phyloP scores from a whole-genome alignment of 2,113 vertebrate genomes.

The Platichthys stellatus region DNA sequence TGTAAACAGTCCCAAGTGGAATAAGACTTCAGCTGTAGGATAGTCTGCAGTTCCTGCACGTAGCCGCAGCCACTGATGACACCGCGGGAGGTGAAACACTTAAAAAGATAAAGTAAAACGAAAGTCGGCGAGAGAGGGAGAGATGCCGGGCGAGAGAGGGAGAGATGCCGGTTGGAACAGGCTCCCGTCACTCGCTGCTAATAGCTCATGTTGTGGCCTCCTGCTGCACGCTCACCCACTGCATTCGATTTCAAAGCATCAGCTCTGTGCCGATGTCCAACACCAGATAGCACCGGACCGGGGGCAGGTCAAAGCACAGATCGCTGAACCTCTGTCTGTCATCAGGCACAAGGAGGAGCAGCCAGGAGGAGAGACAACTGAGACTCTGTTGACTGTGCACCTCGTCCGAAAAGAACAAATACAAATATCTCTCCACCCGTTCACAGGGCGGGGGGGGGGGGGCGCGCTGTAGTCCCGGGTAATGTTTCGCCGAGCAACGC shows the following conservation, averaged over 20 bases:
- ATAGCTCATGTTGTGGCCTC: conserved; percentile 50
- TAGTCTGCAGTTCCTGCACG: neutral
- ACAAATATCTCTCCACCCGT: neutral
- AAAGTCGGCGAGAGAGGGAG: neutral
- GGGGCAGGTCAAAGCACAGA: conserved; percentile 44
- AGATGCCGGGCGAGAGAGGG: no score
- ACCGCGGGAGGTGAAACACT: neutral
- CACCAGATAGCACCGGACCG: conserved; percentile 32
- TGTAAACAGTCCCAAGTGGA: conserved; percentile 43
- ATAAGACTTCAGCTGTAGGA: conserved; percentile 1
- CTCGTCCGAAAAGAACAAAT: conserved; percentile 16
- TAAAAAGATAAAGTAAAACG: conserved; percentile 4
- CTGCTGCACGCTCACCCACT: conserved; percentile 48
- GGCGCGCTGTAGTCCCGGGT: conserved; percentile 1
- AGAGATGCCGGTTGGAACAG: neutral
- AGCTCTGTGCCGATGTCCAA: conserved; percentile 57
- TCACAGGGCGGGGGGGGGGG: neutral
- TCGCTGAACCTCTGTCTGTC: conserved; percentile 19
- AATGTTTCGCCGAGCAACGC: conserved; percentile 8
- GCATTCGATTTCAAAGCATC: conserved; percentile 61
- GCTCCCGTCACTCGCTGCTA: conserved; percentile 16
- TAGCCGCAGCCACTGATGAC: conserved; percentile 21
- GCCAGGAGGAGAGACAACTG: neutral
- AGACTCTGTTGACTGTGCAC: conserved; percentile 41
- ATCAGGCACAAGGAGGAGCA: conserved; percentile 12